phyloP scores from a whole-genome alignment of 2,113 vertebrate genomes.

The Telmatochromis sp. region DNA sequence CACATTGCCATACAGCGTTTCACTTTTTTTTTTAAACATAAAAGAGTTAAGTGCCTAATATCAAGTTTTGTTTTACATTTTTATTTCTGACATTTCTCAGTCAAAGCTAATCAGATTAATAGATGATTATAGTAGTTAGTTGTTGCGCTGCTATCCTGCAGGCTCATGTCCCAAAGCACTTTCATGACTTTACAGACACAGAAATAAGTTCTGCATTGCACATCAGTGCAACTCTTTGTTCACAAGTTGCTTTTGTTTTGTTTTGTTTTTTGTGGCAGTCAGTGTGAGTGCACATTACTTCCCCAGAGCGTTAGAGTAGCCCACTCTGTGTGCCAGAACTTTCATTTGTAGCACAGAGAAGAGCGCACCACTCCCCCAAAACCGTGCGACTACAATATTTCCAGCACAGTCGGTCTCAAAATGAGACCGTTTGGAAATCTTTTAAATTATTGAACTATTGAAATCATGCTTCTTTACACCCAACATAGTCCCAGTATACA shows the following conservation, averaged over 20 bases:
- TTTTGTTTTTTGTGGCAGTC: not conserved
- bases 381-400: not conserved
- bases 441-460: slow-evolving; percentile 9
- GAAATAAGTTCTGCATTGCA: not conserved
- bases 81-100: not conserved
- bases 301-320: not conserved
- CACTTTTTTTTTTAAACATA: not conserved
- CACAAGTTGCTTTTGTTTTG: not conserved
- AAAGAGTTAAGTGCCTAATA: not conserved
- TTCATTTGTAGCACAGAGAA: not conserved
- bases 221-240: not conserved
- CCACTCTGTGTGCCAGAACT: not conserved
- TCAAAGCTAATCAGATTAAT: not conserved
- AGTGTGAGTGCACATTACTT: not conserved
- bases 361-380: not conserved
- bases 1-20: not conserved
- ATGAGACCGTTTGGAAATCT: not conserved
- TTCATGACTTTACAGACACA: not conserved
- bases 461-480: not conserved
- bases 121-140: not conserved
- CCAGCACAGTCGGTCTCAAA: not conserved
- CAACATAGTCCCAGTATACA: not conserved
- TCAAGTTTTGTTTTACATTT: not conserved
- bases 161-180: not conserved
- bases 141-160: not conserved